phyloP scores from a whole-genome alignment of 2,797 vertebrate species.

The Sebastes diploproa region DNA sequence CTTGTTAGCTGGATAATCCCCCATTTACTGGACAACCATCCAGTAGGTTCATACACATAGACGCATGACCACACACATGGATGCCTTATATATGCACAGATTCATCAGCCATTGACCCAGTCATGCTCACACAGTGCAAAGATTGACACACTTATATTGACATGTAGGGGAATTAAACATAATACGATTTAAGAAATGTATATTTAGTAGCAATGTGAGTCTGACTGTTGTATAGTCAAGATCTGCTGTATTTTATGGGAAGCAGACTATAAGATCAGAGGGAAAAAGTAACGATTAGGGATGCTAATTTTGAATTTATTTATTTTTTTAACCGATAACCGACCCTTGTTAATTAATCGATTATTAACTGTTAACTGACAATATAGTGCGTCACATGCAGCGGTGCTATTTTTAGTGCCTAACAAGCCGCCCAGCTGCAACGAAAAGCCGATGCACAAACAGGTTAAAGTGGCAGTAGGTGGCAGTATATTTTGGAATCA shows the following conservation, averaged over 20 bases:
- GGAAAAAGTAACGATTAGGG: too few relatives aligned
- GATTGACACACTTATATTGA: neutral
- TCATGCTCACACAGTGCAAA: neutral
- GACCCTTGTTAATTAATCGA: too few relatives aligned
- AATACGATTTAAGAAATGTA: neutral
- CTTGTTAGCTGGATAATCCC: neutral
- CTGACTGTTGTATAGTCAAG: neutral
- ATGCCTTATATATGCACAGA: neutral
- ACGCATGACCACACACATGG: neutral
- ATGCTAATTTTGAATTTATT: too few relatives aligned
- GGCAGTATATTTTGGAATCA: too few relatives aligned
- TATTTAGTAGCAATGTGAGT: neutral
- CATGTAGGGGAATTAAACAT: neutral
- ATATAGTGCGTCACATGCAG: too few relatives aligned
- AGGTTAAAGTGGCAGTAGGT: too few relatives aligned
- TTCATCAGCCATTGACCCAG: neutral
- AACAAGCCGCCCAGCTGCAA: too few relatives aligned
- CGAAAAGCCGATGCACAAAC: too few relatives aligned
- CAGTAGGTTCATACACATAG: neutral
- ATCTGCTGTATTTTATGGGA: neutral
- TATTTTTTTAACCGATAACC: too few relatives aligned
- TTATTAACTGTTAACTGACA: too few relatives aligned
- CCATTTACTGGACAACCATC: constrained; percentile 14
- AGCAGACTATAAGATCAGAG: neutral
- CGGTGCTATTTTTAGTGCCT: too few relatives aligned